A percentile compares a stretch with the other conserved stretches of the same genome.
Conservation (phyloP, 2,113 vertebrate genomes). For the Gavialis gangeticus region DNA sequence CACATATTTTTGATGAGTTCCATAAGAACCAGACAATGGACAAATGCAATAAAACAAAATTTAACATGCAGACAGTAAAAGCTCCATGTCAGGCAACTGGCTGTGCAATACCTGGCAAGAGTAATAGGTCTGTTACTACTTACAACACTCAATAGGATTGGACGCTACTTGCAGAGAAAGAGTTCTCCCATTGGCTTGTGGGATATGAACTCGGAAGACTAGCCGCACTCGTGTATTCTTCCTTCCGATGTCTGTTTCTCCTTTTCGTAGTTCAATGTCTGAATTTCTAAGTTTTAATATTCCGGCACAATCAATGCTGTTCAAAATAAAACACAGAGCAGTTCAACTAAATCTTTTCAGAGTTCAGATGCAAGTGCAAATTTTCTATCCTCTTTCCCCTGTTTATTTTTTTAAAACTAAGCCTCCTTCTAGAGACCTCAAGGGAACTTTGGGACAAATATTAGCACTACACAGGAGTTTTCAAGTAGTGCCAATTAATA, state of each 20-base stretch:
- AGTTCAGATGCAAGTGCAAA: accelerated
- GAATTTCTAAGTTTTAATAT: conserved; percentile 96
- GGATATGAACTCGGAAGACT: conserved; percentile 94
- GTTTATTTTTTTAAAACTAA: not conserved
- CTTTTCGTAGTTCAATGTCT: conserved; percentile 95
- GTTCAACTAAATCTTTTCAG: not conserved
- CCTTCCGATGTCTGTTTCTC: conserved; percentile 94
- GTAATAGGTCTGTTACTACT: conserved; percentile 72
- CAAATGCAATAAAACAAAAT: not conserved
- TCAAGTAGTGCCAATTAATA: not conserved
- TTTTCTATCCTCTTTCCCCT: not conserved
- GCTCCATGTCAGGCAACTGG: accelerated
- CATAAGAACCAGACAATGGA: not conserved
- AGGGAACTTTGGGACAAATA: not conserved
- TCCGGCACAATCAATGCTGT: conserved; percentile 94
- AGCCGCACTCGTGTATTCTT: conserved; percentile 94
- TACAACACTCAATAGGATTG: conserved; percentile 96
- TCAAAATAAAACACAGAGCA: conserved; percentile 16
- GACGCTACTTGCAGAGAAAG: conserved; percentile 91
- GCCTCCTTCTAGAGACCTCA: not conserved
- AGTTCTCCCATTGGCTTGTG: conserved; percentile 89
- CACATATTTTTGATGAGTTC: accelerated
- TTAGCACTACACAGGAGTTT: not conserved
- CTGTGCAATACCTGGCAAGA: not conserved
- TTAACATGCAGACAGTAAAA: accelerated